A percentile compares a stretch with the other conserved stretches of the same genome.
Evolutionary conservation across 2,113 vertebrate genomes (phyloP).

Genomic region (Lophius piscatorius): DNA sequence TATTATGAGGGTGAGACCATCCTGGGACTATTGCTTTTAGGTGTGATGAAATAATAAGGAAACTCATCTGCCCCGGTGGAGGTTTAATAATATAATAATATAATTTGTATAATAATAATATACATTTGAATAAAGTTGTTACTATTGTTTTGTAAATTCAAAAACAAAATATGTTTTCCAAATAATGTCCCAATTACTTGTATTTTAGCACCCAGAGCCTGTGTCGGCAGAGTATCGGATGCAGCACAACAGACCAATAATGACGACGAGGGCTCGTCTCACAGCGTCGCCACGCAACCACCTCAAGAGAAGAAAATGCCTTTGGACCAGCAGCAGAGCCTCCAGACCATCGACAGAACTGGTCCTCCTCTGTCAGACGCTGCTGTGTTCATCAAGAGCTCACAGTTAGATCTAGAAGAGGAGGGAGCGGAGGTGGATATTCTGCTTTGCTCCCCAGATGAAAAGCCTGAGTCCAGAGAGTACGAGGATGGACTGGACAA

Average conservation of each 20-base stretch:
- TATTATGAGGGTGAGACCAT: too few relatives aligned
- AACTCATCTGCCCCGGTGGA: too few relatives aligned
- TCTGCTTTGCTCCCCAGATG: constrained; percentile 52
- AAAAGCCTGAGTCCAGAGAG: not conserved
- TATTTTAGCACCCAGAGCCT: not conserved
- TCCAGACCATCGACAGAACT: not conserved
- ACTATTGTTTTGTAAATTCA: too few relatives aligned
- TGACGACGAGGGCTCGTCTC: not conserved
- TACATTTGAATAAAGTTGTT: too few relatives aligned
- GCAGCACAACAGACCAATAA: rapidly evolving
- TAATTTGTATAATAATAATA: too few relatives aligned
- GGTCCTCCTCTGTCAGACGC: not conserved
- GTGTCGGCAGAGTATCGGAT: not conserved
- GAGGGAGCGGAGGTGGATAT: constrained; percentile 72
- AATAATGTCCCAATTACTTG: not conserved
- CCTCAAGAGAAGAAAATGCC: not conserved
- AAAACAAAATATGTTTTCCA: too few relatives aligned
- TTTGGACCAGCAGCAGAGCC: not conserved
- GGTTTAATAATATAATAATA: too few relatives aligned
- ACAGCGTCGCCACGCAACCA: not conserved
- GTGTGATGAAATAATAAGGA: too few relatives aligned
- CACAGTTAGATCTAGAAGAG: constrained; percentile 14
- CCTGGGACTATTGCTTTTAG: too few relatives aligned
- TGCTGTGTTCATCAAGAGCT: not conserved
- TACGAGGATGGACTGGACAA: not conserved